These are phyloP conservation scores for Drosophila micromelanica DNA, from an alignment of 1,140 invertebrate species.

Conservation along the genomic window DNA sequence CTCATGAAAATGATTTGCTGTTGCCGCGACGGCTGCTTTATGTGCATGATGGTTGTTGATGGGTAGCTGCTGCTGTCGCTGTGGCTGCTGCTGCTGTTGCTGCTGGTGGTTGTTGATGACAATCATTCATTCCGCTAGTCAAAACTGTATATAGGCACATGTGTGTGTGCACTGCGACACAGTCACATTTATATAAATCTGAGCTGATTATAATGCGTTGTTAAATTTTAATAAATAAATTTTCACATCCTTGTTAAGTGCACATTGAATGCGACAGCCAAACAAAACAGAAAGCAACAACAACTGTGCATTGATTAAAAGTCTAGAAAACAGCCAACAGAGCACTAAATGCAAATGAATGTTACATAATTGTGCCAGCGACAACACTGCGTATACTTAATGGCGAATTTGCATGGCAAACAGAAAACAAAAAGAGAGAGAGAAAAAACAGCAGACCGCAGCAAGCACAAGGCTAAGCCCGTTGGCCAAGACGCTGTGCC, in stretches of 20 bases:
- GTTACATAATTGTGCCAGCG: slow-evolving; percentile 64
- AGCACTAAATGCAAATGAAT: slow-evolving; percentile 69
- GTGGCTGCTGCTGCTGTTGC: slow-evolving; percentile 23
- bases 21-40: slow-evolving; percentile 33
- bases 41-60: slow-evolving; percentile 45
- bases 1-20: slow-evolving; percentile 66
- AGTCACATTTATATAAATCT: slow-evolving; percentile 68
- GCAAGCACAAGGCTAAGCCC: slow-evolving; percentile 36
- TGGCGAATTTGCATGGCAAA: slow-evolving; percentile 58
- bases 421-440: too few species aligned
- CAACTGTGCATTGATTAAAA: slow-evolving; percentile 66
- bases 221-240: slow-evolving; percentile 83
- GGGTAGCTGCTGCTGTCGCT: slow-evolving; percentile 42
- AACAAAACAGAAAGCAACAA: slow-evolving; percentile 3
- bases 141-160: slow-evolving; percentile 30
- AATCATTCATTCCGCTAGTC: slow-evolving; percentile 50
- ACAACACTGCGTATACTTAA: slow-evolving; percentile 67
- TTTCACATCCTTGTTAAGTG: slow-evolving; percentile 82
- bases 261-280: slow-evolving; percentile 38
- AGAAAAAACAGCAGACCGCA: slow-evolving; percentile 1
- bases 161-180: neutral
- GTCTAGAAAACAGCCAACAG: slow-evolving; percentile 12
- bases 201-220: slow-evolving; percentile 81
- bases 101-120: slow-evolving; percentile 70
- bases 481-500: slow-evolving; percentile 20